Evolutionary conservation across 2,888 invertebrate species (phyloP), one percentile per base, ranked within the genome.

Genomic region (Acronicta leporina): DNA sequence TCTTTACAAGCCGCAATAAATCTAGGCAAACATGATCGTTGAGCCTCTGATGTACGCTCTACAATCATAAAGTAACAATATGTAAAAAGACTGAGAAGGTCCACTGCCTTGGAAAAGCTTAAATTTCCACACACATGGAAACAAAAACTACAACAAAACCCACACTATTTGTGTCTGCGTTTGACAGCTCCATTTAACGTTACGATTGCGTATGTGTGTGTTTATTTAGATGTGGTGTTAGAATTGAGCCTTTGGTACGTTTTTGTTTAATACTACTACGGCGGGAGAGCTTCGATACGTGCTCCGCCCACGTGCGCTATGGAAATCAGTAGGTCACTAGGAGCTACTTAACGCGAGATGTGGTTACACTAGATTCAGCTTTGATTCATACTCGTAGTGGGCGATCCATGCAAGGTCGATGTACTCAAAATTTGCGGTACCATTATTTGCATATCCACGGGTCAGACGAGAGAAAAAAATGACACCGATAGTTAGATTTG

Each of bases 301-400:
- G 74, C 80, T 50, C 68, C 91, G 81, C 93, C 92, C 85, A 92
- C 92, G 83, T 79, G 80, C 80, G 40, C 72, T 90, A 92, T 92
- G 90, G 91, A 92, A 92, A 92, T 90, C 92, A 94, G 88, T 94
- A 91, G 93, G 93, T 93, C 93, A 94, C 89, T 92, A 85, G 90
- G 86, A 90, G 87, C 89, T 84, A 85, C 86, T 83, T 79, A 79
- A 56, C 67, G 71, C 63, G 77, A 80, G 76, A 78, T 63, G 78
- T 79, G 73, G 80, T 80, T 87, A 86, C 86, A 86, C 85, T 88
- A 87, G 87, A 87, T 87, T 79, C 81, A 67, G 80, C 80, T 87
- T 91, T 90, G 91, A 92, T 89, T 91, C 91, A 91, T 86, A 80
- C 74, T 48, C 72, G 45, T 53, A 75, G 92, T 92, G 91, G 92